Percentiles rank a stretch among this genome's conserved stretches.
Conservation (phyloP, 2,888 invertebrate species). For the Anthophora plumipes region DNA sequence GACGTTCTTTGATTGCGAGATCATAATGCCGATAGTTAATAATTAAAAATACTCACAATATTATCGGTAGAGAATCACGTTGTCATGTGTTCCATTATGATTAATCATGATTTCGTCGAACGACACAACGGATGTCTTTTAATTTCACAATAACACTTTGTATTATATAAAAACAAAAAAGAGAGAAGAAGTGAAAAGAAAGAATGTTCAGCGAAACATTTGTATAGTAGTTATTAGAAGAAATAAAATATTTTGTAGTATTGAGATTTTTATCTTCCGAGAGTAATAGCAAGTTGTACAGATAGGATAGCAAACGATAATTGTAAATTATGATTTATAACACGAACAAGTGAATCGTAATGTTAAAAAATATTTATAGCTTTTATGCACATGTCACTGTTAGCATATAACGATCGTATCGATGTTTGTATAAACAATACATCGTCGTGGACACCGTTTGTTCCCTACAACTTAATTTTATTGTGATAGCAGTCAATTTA, state of each 20-base stretch:
- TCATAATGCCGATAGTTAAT: conserved; percentile 37
- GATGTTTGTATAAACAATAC: conserved; percentile 31
- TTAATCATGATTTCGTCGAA: conserved; percentile 3
- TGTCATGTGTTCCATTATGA: conserved; percentile 26
- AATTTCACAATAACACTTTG: conserved; percentile 4
- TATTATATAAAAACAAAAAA: conserved; percentile 13
- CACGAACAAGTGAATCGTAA: conserved; percentile 36
- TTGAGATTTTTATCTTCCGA: conserved; percentile 52
- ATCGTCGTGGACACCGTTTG: conserved; percentile 36
- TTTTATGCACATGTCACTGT: conserved; percentile 55
- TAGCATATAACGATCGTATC: conserved; percentile 56
- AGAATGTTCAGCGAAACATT: conserved; percentile 43
- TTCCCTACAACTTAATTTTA: conserved; percentile 52
- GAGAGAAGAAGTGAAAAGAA: not conserved
- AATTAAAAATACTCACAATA: conserved; percentile 42
- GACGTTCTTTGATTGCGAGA: conserved; percentile 45
- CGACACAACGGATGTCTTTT: conserved; percentile 32
- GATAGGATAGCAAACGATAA: conserved; percentile 43
- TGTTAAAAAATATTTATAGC: conserved; percentile 51
- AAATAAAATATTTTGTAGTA: conserved; percentile 67
- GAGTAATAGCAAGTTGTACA: conserved; percentile 55
- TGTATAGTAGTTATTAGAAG: conserved; percentile 40
- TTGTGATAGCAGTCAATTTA: conserved; percentile 56
- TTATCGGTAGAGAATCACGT: conserved; percentile 28
- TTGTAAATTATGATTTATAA: conserved; percentile 47